Percentiles rank a stretch among this genome's conserved stretches.
Evolutionary conservation across 2,797 vertebrate species (phyloP).

Genomic region (Dryobates pubescens): DNA sequence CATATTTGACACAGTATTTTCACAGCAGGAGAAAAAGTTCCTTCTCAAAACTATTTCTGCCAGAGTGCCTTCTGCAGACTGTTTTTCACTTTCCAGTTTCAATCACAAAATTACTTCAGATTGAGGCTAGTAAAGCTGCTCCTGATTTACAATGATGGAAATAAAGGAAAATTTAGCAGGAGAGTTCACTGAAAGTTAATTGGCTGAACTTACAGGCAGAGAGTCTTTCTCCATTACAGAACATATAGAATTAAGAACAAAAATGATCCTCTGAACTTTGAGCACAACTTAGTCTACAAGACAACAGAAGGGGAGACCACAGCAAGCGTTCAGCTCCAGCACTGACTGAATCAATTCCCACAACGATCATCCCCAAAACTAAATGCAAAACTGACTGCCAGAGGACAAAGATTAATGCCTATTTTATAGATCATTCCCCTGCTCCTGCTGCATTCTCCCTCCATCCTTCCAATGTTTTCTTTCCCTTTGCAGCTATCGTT

Average conservation of each 20-base stretch:
- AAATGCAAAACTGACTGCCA: neutral
- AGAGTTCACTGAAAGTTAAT: conserved; percentile 49
- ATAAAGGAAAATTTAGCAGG: neutral
- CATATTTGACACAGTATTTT: neutral
- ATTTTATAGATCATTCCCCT: neutral
- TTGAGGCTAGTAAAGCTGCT: neutral
- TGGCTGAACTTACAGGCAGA: conserved; percentile 26
- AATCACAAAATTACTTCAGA: neutral
- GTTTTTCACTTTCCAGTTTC: neutral
- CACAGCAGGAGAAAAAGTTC: neutral
- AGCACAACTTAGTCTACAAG: neutral
- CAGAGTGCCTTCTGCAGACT: neutral
- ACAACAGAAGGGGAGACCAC: neutral
- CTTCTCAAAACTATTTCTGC: neutral
- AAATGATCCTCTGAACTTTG: neutral
- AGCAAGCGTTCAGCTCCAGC: neutral
- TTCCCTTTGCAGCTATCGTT: neutral
- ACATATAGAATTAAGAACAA: neutral
- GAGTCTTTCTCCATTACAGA: neutral
- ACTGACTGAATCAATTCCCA: neutral
- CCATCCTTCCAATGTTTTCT: neutral
- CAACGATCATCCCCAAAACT: neutral
- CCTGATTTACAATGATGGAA: neutral
- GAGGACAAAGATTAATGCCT: neutral
- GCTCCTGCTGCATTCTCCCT: neutral